phyloP scores from a whole-genome alignment of 2,113 vertebrate species.

The Phodopus roborovskii region DNA sequence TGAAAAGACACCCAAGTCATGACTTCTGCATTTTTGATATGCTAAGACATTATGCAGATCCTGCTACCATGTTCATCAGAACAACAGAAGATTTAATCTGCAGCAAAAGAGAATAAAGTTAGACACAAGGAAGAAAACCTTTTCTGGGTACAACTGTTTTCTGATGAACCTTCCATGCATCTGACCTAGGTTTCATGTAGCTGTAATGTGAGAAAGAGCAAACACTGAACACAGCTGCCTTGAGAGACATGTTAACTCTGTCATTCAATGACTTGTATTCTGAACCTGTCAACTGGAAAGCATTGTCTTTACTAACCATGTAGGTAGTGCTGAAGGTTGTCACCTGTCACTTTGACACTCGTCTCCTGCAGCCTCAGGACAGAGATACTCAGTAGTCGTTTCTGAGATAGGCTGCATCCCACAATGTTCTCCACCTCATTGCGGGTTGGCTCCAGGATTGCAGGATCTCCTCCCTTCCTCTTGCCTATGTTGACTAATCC shows the following conservation, averaged over 20 bases:
- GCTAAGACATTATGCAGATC: background rate
- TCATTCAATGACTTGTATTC: background rate
- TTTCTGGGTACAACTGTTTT: background rate
- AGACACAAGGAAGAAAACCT: background rate
- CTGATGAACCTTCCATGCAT: background rate
- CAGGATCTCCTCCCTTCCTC: background rate
- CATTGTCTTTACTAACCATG: background rate
- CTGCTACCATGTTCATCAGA: slow-evolving; percentile 44
- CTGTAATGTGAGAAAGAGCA: background rate
- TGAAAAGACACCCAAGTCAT: background rate
- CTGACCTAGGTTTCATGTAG: background rate
- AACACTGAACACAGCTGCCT: background rate
- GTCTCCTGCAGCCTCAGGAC: background rate
- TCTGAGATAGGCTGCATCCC: background rate
- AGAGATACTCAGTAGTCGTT: background rate
- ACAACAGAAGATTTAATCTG: slow-evolving; percentile 31
- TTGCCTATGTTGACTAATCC: background rate
- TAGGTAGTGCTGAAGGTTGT: background rate
- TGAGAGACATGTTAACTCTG: background rate
- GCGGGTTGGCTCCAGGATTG: background rate
- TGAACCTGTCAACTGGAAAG: background rate
- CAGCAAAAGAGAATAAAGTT: background rate
- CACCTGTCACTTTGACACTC: background rate
- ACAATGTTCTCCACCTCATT: background rate
- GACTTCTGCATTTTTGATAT: slow-evolving; percentile 1